phyloP scores from a whole-genome alignment of 2,113 vertebrate genomes.

The Rhinichthys klamathensis region DNA sequence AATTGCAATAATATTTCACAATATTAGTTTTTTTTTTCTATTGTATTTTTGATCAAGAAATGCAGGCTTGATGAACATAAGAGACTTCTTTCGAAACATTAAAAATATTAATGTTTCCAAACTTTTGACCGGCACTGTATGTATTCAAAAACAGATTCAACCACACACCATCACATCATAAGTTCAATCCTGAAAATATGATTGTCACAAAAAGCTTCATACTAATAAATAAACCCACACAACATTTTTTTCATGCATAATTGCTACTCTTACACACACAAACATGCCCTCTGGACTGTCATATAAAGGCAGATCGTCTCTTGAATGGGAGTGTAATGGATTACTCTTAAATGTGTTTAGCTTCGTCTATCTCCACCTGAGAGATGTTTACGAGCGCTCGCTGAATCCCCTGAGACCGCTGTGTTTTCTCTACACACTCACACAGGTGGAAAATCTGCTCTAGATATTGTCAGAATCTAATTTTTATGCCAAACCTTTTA shows the following conservation, averaged over 20 bases:
- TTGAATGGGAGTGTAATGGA: neutral
- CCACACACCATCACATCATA: neutral
- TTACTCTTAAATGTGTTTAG: conserved; percentile 38
- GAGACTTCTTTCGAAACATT: neutral
- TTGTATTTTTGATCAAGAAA: no score
- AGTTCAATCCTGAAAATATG: neutral
- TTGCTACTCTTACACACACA: neutral
- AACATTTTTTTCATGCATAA: neutral
- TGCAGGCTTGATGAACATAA: no score
- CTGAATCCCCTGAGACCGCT: neutral
- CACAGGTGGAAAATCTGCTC: neutral
- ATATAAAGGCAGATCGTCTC: neutral
- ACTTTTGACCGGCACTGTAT: no score
- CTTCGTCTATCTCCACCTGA: neutral
- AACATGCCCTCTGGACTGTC: neutral
- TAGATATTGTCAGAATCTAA: neutral
- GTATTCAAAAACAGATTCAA: neutral
- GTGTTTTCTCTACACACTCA: neutral
- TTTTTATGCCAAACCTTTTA: neutral
- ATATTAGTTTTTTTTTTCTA: no score
- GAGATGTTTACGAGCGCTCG: neutral
- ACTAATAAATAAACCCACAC: neutral
- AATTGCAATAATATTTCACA: no score
- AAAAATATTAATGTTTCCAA: no score
- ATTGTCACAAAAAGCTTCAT: neutral